Conservation (phyloP, 2,888 invertebrate genomes). For the Sisyra nigra region DNA sequence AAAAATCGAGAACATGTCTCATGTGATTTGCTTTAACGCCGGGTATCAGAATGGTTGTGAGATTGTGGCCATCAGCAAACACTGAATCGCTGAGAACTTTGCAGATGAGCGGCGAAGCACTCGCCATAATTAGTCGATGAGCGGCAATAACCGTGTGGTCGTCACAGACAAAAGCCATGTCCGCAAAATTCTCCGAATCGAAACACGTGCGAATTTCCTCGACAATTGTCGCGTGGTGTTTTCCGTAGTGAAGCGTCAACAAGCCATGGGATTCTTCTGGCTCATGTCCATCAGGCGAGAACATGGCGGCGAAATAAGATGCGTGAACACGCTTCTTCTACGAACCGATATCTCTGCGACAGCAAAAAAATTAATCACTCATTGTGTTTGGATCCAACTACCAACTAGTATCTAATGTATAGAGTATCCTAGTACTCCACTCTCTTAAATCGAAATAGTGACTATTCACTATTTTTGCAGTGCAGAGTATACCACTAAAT, state of each 20-base stretch:
- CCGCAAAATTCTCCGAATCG: slow-evolving; percentile 71
- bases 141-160: slow-evolving; percentile 68
- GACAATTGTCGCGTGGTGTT: slow-evolving; percentile 84
- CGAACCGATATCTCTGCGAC: no score
- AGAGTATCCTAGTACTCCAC: no score
- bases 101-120: slow-evolving; percentile 73
- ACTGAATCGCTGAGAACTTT: slow-evolving; percentile 57
- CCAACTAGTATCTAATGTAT: no score
- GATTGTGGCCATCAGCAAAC: slow-evolving; percentile 49
- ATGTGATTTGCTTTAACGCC: slow-evolving; percentile 67
- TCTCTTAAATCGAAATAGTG: no score
- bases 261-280: slow-evolving; percentile 44
- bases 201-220: slow-evolving; percentile 82
- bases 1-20: slow-evolving; percentile 65
- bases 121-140: slow-evolving; percentile 73
- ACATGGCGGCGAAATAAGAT: slow-evolving; percentile 27
- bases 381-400: no score
- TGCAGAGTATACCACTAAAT: no score
- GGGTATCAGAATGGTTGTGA: slow-evolving; percentile 69
- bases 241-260: slow-evolving; percentile 84
- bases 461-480: no score
- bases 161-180: slow-evolving; percentile 73
- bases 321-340: no score
- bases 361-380: no score
- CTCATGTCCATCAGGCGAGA: slow-evolving; percentile 29